phyloP scores from a whole-genome alignment of 2,797 vertebrate genomes.

The Halcyon leucocephala region DNA sequence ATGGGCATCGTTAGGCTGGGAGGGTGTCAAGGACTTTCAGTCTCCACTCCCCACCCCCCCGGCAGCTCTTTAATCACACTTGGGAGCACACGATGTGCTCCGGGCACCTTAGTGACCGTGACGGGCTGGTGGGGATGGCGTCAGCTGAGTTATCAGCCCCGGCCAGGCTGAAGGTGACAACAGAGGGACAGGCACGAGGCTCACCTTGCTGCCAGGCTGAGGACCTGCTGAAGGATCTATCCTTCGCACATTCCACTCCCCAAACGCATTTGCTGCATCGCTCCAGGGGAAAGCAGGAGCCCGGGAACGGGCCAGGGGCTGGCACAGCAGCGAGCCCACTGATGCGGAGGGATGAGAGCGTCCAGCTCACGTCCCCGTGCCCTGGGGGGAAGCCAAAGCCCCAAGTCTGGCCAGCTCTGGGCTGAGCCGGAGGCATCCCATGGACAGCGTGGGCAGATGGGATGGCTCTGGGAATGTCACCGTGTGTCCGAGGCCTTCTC shows the following conservation, averaged over 20 bases:
- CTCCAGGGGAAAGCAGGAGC: background rate
- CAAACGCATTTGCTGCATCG: rapidly evolving
- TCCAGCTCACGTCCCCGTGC: background rate
- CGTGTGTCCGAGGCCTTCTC: rapidly evolving
- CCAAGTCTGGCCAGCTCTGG: background rate
- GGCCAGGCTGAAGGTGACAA: background rate
- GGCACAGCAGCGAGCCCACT: background rate
- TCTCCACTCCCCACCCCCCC: rapidly evolving
- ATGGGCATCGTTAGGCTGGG: background rate
- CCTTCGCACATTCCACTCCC: rapidly evolving
- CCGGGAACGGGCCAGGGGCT: background rate
- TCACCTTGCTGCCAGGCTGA: background rate
- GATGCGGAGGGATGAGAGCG: background rate
- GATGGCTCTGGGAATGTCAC: rapidly evolving
- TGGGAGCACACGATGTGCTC: background rate
- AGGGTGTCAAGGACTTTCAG: background rate
- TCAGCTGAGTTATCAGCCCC: background rate
- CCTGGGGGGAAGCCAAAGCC: background rate
- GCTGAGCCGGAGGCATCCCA: rapidly evolving
- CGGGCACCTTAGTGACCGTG: background rate
- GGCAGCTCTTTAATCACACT: background rate
- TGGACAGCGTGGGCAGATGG: background rate
- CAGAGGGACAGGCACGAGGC: background rate
- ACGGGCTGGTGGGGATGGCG: background rate
- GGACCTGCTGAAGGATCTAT: background rate